phyloP scores from a whole-genome alignment of 2,797 vertebrate genomes.

The Diglossa cyanea region DNA sequence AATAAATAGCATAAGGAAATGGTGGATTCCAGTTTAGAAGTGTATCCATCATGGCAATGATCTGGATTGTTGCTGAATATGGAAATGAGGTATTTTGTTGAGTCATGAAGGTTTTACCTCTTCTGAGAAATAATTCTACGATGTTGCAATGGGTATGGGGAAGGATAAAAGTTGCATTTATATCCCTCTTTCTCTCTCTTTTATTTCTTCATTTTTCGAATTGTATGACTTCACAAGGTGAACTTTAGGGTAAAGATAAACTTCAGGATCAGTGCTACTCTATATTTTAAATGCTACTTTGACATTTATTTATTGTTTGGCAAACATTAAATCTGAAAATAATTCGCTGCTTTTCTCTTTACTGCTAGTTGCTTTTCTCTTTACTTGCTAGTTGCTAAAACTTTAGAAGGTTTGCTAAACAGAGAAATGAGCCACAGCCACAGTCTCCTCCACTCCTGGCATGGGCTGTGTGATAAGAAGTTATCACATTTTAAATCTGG shows the following conservation, averaged over 20 bases:
- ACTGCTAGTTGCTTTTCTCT: not conserved
- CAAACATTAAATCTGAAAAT: not conserved
- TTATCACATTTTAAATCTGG: not conserved
- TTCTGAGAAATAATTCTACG: not conserved
- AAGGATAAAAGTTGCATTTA: not conserved
- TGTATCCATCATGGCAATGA: not conserved
- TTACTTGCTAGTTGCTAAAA: not conserved
- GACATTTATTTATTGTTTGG: not conserved
- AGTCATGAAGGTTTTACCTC: not conserved
- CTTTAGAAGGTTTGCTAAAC: not conserved
- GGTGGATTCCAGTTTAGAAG: not conserved
- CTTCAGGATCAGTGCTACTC: not conserved
- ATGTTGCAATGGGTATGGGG: not conserved
- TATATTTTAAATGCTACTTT: not conserved
- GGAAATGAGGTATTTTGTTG: not conserved
- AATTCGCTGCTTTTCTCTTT: not conserved
- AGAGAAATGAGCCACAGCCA: not conserved
- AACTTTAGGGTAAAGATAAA: not conserved
- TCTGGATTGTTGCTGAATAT: not conserved
- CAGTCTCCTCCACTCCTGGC: not conserved
- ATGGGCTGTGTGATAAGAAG: not conserved
- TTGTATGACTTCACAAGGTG: not conserved
- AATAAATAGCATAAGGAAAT: not conserved
- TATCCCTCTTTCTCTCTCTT: not conserved
- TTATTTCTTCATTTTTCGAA: not conserved